phyloP scores from a whole-genome alignment of 2,888 invertebrate genomes.

The Himalopsyche japonica region DNA sequence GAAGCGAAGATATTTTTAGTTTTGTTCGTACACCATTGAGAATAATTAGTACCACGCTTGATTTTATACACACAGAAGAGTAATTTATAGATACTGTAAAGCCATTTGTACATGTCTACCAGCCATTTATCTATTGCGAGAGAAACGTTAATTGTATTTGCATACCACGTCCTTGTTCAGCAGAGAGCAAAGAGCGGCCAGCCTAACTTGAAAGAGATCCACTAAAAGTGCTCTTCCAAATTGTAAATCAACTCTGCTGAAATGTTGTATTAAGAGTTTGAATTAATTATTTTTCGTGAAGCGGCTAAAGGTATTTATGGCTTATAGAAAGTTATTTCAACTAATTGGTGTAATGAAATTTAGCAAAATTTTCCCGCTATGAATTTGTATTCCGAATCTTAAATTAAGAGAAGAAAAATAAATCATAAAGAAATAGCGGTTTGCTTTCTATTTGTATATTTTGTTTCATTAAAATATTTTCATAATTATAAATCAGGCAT shows the following conservation, averaged over 20 bases:
- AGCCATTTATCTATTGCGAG: slow-evolving; percentile 13
- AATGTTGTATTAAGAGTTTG: not conserved
- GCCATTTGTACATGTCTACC: slow-evolving; percentile 6
- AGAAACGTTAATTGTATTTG: slow-evolving; percentile 13
- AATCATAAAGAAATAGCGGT: too few species aligned
- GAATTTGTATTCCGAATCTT: not conserved
- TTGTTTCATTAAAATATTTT: too few species aligned
- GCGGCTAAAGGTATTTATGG: not conserved
- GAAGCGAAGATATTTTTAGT: too few species aligned
- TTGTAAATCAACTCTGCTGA: not conserved
- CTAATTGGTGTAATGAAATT: slow-evolving; percentile 1
- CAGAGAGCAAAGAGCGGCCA: not conserved
- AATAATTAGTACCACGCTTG: not conserved
- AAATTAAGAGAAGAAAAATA: not conserved
- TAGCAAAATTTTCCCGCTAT: not conserved
- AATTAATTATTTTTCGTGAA: not conserved
- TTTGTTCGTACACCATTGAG: not conserved
- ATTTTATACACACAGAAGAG: not conserved
- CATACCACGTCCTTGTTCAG: not conserved
- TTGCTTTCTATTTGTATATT: too few species aligned
- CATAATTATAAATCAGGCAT: too few species aligned
- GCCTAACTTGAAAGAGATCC: not conserved
- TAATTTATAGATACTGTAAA: not conserved
- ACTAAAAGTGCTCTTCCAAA: not conserved
- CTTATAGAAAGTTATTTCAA: not conserved